Evolutionary conservation across 1,140 invertebrate species (phyloP).

Genomic region (Vanessa atalanta): DNA sequence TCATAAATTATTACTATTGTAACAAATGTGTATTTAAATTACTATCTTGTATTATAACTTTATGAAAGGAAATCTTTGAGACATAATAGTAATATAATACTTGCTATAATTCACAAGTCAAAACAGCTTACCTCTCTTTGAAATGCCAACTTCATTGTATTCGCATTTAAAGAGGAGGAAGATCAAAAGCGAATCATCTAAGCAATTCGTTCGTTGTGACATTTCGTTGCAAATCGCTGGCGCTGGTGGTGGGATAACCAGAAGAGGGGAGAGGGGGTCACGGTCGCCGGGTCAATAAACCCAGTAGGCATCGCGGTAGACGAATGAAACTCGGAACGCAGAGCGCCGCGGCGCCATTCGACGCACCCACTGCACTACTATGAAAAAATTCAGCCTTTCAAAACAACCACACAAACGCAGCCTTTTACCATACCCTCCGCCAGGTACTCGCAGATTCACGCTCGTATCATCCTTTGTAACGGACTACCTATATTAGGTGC

Average conservation of each 20-base stretch:
- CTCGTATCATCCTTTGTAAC: slow-evolving; percentile 14
- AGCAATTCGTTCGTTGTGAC: slow-evolving; percentile 23
- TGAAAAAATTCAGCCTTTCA: slow-evolving; percentile 37
- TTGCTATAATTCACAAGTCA: no score
- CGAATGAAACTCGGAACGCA: slow-evolving; percentile 32
- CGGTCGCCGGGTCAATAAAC: slow-evolving; percentile 71
- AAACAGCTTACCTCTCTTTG: neutral
- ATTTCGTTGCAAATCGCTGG: slow-evolving; percentile 31
- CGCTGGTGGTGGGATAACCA: slow-evolving; percentile 23
- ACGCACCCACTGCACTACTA: slow-evolving; percentile 32
- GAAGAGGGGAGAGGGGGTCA: slow-evolving; percentile 54
- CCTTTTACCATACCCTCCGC: slow-evolving; percentile 11
- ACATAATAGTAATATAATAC: no score
- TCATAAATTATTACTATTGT: no score
- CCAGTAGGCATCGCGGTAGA: slow-evolving; percentile 47
- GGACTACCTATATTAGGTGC: neutral
- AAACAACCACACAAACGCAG: slow-evolving; percentile 32
- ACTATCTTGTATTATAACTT: neutral
- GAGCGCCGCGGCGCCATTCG: slow-evolving; percentile 37
- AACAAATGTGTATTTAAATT: no score
- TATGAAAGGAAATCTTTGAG: neutral
- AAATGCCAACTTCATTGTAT: neutral
- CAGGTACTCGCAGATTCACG: slow-evolving; percentile 11
- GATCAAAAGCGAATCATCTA: slow-evolving; percentile 13
- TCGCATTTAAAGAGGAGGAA: slow-evolving; percentile 1